A percentile compares a stretch with the other conserved stretches of the same genome.
phyloP scores from a whole-genome alignment of 37 sponge, comb jelly and placozoan species.

The Cliona cf. orientalis region DNA sequence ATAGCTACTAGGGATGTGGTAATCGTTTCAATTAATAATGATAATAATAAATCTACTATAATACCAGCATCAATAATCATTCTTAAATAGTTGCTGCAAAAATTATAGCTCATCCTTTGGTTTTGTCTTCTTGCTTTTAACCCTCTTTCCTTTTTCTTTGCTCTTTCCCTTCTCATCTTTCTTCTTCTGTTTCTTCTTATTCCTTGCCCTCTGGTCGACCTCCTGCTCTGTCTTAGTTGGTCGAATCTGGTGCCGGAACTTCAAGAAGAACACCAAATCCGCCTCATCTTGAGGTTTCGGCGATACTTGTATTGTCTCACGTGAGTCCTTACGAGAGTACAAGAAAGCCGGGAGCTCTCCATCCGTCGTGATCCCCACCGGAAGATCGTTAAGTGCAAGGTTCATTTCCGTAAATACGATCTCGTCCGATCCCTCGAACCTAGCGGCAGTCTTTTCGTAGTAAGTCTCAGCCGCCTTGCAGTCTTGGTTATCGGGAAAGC shows the following conservation, averaged over 20 bases:
- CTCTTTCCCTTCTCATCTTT: not conserved
- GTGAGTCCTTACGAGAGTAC: conserved; percentile 26
- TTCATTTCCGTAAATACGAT: conserved; percentile 66
- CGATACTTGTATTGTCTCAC: conserved; percentile 22
- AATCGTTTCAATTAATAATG: no score
- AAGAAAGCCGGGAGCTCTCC: conserved; percentile 40
- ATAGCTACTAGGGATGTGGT: no score
- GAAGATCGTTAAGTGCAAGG: conserved; percentile 58
- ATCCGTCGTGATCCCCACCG: conserved; percentile 14
- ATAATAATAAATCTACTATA: no score
- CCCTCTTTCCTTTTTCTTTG: no score
- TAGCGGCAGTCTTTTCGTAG: conserved; percentile 25
- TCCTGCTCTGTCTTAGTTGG: conserved; percentile 21
- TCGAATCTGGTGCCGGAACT: conserved; percentile 9
- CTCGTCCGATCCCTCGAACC: conserved; percentile 34
- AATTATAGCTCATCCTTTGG: conserved; percentile 18
- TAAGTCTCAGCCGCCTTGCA: conserved; percentile 51
- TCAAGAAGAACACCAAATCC: conserved; percentile 50
- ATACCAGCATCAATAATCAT: no score
- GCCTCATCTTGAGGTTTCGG: conserved; percentile 62
- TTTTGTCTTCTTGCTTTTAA: conserved; percentile 29
- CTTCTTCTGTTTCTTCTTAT: conserved; percentile 1
- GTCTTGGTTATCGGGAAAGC: conserved; percentile 28
- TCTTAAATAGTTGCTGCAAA: no score
- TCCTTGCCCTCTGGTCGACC: not conserved